Evolutionary conservation across 2,113 vertebrate genomes (phyloP).

Genomic region (Australoheros scitulus): DNA sequence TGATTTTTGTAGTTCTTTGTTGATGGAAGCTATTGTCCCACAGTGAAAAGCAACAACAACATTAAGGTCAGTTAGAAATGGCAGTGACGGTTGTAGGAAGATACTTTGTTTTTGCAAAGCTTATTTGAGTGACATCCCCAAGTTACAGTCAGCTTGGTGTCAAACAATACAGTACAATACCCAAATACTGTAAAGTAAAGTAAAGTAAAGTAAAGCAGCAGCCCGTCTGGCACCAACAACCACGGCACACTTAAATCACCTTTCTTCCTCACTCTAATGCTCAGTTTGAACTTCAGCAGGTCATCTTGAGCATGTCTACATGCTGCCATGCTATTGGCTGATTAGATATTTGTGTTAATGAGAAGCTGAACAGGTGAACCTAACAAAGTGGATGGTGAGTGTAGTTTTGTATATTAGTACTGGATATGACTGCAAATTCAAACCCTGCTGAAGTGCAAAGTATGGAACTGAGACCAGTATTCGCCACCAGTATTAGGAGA

Average conservation of each 20-base stretch:
- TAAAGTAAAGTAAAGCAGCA: neutral
- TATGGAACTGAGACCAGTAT: too few relatives aligned
- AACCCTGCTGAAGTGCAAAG: too few relatives aligned
- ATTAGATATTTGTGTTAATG: too few relatives aligned
- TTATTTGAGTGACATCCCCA: neutral
- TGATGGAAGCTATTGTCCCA: conserved; percentile 4
- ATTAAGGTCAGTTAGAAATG: neutral
- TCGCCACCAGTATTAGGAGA: neutral
- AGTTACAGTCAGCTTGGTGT: neutral
- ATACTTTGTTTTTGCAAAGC: neutral
- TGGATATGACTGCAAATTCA: too few relatives aligned
- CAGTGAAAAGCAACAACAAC: neutral
- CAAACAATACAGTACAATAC: neutral
- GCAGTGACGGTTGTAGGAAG: neutral
- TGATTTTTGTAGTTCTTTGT: conserved; percentile 13
- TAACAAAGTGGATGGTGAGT: too few relatives aligned
- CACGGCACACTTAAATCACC: neutral
- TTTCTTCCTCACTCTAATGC: neutral
- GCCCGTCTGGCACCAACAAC: neutral
- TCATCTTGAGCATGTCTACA: too few relatives aligned
- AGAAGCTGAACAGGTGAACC: too few relatives aligned
- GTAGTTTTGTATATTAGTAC: too few relatives aligned
- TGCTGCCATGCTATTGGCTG: too few relatives aligned
- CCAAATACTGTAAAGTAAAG: neutral
- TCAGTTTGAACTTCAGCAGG: neutral